Evolutionary conservation across 1,140 invertebrate species (phyloP), one percentile per base, ranked within the genome.

Genomic region (Cherax quadricarinatus): DNA sequence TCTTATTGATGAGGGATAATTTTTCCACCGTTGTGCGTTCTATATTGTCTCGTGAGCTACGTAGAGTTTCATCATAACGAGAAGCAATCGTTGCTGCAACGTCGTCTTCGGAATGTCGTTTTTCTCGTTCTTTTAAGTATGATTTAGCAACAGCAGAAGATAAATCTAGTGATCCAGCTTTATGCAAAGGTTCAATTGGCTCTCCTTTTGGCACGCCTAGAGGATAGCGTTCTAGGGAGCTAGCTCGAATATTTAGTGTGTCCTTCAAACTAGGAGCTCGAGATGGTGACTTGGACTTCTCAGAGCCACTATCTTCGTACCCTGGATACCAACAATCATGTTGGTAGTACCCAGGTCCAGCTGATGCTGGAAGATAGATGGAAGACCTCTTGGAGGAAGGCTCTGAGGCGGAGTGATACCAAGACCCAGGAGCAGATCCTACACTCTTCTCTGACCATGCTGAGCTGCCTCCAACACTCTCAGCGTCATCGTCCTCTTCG

Each of bases 381-480:
- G 93, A 93, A 14, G 93, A 93, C 70, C 93, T 81, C 48, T 92
- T 93, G 49, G 93, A 93, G 0, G 91, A 92, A n/a, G 93, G 93
- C 66, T 93, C 93, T 30, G 93, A 93, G 49, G 93, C 93, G 9
- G 93, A 93, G 84, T 93, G 93, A 48, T 93, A 93, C 93, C 93
- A 93, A 21, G 93, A 93, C 24, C 89, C 93, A 3, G 91, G 91
- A 24, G 93, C 93, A 21, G 93, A 93, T 24, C 93, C 93, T 16
- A 88, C 70, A 57, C 93, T 93, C 79, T 92, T 89, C 70, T 93
- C 93, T 21, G 93, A 93, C 93, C 93, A 93, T 48, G 78, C 88
- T 24, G 93, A 92, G 30, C 92, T 93, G 62, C 89, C 89, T 60
- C 79, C 91, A 21, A 91, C 80, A 49, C 93, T 93, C 78, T 92